Base-by-base conservation (phyloP, 2,113 vertebrate genomes). In the Gadus macrocephalus region DNA sequence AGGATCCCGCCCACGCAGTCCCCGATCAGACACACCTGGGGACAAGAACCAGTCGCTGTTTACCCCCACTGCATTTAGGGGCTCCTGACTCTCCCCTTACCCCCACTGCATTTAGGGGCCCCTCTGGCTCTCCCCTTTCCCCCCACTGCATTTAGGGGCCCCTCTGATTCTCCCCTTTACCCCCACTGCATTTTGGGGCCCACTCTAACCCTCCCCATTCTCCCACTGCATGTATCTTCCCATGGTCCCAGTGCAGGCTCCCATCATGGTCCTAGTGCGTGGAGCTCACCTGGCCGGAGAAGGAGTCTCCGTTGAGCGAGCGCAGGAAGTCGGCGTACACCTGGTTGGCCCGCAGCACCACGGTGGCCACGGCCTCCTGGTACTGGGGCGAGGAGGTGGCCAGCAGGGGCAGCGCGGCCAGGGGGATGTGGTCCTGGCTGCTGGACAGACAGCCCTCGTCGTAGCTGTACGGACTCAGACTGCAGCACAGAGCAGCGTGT, bases 1-100 rank as follows among this genome's bases (percentile, higher is more conserved):
- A 99, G 79, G 78, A 99, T 96, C 81, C 96, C 97, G 69, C 97
- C 97, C 53, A 98, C 93, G 62, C 95, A 98, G 91, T 99, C 97
- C 53, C 96, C 96, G 19, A 99, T 93, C 79, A 99, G 92, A 79
- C 94, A 96, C 12, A 99, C 96, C 97, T 99, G 71, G 64, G 17
- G 53, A 16, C 65, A 78, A 28, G 5, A 19, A 60, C 56, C 4
- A 7, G 31, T 7, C 4, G 4, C 31, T 35, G 4, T 35, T 4
- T 35, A 35, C 31, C 4, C 31, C 31, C 25, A 25, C 25, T 25
- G 25, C 25, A 25, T 25, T 25, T 25, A 25, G 25, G 25, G 25
- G 25, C 25, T 2, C 25, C 25, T 25, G 25, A 25, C 25, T 25
- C 25, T 25, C 25, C 25, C 25, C 25, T 25, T 25, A 3, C 25